Conservation (phyloP, 2,113 vertebrate species). For the Dicrurus megarhynchus region DNA sequence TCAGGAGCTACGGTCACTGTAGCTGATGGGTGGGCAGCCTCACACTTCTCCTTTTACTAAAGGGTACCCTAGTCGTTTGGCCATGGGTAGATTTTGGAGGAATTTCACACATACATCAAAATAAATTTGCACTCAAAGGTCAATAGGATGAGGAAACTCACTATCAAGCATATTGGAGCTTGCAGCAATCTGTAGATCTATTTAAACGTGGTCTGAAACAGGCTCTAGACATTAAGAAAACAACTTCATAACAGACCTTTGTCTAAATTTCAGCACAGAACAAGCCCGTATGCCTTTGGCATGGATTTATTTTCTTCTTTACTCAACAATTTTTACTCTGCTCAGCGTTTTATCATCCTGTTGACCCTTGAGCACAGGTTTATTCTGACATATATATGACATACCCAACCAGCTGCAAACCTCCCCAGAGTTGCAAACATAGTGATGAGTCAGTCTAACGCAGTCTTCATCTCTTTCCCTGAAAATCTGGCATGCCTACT, state of each 20-base stretch:
- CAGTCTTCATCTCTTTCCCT: not conserved
- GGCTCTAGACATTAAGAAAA: not conserved
- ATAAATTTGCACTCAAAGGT: not conserved
- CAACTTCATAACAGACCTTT: constrained; percentile 1
- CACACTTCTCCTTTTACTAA: not conserved
- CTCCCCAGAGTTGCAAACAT: not conserved
- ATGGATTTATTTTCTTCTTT: constrained; percentile 19
- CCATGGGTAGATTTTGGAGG: not conserved
- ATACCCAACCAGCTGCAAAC: constrained; percentile 41
- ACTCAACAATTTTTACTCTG: not conserved
- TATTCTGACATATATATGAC: too few relatives aligned
- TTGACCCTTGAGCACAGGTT: too few relatives aligned
- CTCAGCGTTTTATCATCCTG: too few relatives aligned
- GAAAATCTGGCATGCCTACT: not conserved
- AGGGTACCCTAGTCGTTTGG: not conserved
- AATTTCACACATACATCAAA: not conserved
- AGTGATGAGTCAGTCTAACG: not conserved
- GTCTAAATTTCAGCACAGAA: constrained; percentile 44
- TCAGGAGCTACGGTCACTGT: not conserved
- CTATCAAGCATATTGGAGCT: not conserved
- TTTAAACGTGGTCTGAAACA: not conserved
- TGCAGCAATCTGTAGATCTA: not conserved
- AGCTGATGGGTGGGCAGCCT: not conserved
- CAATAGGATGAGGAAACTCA: not conserved
- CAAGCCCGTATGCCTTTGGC: not conserved